Conservation (phyloP, 2,888 invertebrate species). For the Hemistola chrysoprasaria region DNA sequence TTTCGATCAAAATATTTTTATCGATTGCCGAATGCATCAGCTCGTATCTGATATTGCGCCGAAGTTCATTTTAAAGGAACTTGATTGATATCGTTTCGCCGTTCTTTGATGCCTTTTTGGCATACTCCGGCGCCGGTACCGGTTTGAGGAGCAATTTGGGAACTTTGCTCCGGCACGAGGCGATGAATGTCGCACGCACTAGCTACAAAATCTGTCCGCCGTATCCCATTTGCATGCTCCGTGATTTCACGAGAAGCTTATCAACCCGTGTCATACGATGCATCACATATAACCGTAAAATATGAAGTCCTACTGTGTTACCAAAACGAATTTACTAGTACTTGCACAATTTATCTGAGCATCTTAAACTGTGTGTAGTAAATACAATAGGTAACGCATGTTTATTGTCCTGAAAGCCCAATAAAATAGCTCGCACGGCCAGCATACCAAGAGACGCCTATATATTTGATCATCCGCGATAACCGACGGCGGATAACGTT, state of each 20-base stretch:
- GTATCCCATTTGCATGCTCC: slow-evolving; percentile 44
- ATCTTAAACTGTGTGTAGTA: slow-evolving; percentile 6
- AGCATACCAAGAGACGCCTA: slow-evolving; percentile 32
- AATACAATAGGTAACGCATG: slow-evolving; percentile 16
- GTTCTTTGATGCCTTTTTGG: slow-evolving; percentile 23
- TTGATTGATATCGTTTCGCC: slow-evolving; percentile 40
- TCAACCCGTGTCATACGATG: slow-evolving; percentile 36
- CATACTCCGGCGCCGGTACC: slow-evolving; percentile 39
- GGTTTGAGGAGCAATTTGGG: slow-evolving; percentile 38
- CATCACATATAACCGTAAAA: slow-evolving; percentile 37
- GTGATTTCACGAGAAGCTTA: slow-evolving; percentile 26
- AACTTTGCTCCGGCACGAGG: slow-evolving; percentile 34
- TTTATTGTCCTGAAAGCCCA: slow-evolving; percentile 18
- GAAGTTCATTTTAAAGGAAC: slow-evolving; percentile 34
- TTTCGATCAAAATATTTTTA: slow-evolving; percentile 13
- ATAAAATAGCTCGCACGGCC: slow-evolving; percentile 25
- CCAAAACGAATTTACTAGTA: too few species aligned
- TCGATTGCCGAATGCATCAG: slow-evolving; percentile 19
- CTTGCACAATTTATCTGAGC: neutral
- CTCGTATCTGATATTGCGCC: slow-evolving; percentile 32
- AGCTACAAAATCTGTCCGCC: slow-evolving; percentile 40
- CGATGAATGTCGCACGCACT: slow-evolving; percentile 23
- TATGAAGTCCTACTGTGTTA: too few species aligned
- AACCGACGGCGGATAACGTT: slow-evolving; percentile 40
- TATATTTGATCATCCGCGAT: slow-evolving; percentile 49